Base-by-base conservation (phyloP, 2,888 invertebrate genomes). In the Drosophila recens region DNA sequence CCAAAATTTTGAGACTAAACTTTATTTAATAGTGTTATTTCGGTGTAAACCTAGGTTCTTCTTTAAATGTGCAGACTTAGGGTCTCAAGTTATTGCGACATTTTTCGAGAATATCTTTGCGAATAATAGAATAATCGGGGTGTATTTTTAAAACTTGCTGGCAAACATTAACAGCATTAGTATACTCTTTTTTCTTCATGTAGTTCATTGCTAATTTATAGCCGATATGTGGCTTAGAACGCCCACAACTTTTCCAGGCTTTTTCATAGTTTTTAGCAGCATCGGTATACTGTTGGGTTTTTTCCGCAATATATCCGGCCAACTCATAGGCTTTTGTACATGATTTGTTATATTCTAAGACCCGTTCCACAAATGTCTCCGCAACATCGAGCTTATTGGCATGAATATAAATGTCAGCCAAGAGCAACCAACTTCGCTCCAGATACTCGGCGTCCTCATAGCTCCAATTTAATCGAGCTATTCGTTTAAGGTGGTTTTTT, bases 401-500 rank as follows among this genome's bases (percentile, higher is more conserved):
- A 89, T 96, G 96, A 58, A 97, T 94, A 90, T 97, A 98, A 79
- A 96, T 96, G 76, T 99, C 98, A 0, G 98, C 97, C n/a, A 99
- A 93, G 49, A 99, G 94, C 8, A 99, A 91, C 99, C 99, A 99
- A 91, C 98, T 97, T 71, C 97, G 95, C 93, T 99, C 99, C 68
- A 99, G 93, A 87, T 98, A 98, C 89, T 99, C 98, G 0, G 98
- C 98, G 87, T 98, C 98, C 91, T 98, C 98, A 80, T 98, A 97
- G 13, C 96, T 97, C 99, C 99, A 99, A 0, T 94, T 93, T 57
- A 95, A 95, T 78, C 97, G 97, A 0, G 96, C 95, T 17, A 99
- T 95, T 33, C 98, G 94, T 92, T 99, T 99, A 57, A 99, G 92
- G 84, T 98, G 97, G 91, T 97, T 98, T 85, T 98, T 96, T 0